Evolutionary conservation across 1,140 invertebrate species (phyloP), one percentile per base, ranked within the genome.

Genomic region (Harpegnathos saltator): DNA sequence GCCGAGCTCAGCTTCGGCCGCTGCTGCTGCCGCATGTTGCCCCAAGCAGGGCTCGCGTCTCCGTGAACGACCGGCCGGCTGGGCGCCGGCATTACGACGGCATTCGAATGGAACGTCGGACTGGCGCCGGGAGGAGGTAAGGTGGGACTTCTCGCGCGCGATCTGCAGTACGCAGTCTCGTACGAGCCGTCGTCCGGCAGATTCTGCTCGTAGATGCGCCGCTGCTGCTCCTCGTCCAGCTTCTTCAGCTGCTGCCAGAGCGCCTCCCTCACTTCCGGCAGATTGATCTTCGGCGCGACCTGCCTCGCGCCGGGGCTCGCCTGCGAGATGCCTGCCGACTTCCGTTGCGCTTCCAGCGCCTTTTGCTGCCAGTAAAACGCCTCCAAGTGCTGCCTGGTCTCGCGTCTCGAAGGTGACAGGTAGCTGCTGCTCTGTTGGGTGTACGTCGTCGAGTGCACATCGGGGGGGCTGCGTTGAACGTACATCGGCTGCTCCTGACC

Each of bases 361-460:
- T 93, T 93, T 44, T 93, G 92, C 44, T 94, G 93, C 92, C 92
- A 93, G 38, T 93, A 93, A 81, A 92, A 94, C 0, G 92, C 93
- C 22, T 93, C 92, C 33, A 94, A 77, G 19, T 93, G 89, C 22
- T 94, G 93, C 78, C 93, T 90, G 0, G 92, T 93, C 77, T 93
- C 86, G 12, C 85, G 89, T 19, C 93, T 94, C 3, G 92, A 92
- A 7, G 92, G 92, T 11, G 93, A 93, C 54, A 71, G 26, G 0
- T 69, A 48, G 5, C 63, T 78, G 2, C 19, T 17, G 0, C 4
- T n/a, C 11, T 81, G 74, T 7, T 82, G 80, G 2, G 24, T 50
- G 50, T 68, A 73, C 3, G 29, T 29, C n/a, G 74, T 7, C 80
- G 80, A 3, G 24, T 50, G 50, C 61, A 73, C 3, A 24, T 29